A percentile compares a stretch with the other conserved stretches of the same genome.
These are phyloP conservation scores for Synergus laeviventris DNA, from an alignment of 2,888 invertebrate genomes.

Conservation along the genomic window DNA sequence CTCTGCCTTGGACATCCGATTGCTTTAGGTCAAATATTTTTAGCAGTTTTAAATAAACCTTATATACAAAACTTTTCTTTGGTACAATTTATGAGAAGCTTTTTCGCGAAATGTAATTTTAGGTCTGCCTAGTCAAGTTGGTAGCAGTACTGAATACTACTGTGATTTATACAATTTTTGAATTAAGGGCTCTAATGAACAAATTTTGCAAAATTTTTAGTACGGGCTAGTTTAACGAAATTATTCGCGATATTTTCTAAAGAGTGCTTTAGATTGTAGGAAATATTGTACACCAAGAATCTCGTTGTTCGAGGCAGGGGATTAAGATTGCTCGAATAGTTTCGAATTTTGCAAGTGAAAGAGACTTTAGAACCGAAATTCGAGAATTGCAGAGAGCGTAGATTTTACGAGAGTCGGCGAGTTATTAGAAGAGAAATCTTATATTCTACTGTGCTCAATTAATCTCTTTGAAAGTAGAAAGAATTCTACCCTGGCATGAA, in stretches of 20 bases:
- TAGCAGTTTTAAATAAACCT: neutral
- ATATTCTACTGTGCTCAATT: slow-evolving; percentile 21
- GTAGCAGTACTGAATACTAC: slow-evolving; percentile 11
- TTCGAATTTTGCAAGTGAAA: too few species aligned
- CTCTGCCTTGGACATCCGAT: neutral
- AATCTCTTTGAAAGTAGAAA: slow-evolving; percentile 14
- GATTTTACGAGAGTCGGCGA: neutral
- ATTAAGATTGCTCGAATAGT: too few species aligned
- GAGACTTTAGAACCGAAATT: too few species aligned
- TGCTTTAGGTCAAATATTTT: neutral
- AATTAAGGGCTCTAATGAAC: neutral
- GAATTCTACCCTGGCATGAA: slow-evolving; percentile 6
- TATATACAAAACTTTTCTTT: neutral
- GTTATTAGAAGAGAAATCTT: neutral
- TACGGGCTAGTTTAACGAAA: neutral
- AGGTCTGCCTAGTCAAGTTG: neutral
- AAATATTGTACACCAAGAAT: neutral
- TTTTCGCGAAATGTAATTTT: neutral
- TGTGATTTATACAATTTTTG: slow-evolving; percentile 7
- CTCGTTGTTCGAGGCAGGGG: neutral
- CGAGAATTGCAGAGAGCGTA: neutral
- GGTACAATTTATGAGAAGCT: neutral
- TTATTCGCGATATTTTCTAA: neutral
- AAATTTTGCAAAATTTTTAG: neutral
- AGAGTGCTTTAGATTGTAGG: neutral